Evolutionary conservation across 2,113 vertebrate genomes (phyloP).

Genomic region (Jacana jacana): DNA sequence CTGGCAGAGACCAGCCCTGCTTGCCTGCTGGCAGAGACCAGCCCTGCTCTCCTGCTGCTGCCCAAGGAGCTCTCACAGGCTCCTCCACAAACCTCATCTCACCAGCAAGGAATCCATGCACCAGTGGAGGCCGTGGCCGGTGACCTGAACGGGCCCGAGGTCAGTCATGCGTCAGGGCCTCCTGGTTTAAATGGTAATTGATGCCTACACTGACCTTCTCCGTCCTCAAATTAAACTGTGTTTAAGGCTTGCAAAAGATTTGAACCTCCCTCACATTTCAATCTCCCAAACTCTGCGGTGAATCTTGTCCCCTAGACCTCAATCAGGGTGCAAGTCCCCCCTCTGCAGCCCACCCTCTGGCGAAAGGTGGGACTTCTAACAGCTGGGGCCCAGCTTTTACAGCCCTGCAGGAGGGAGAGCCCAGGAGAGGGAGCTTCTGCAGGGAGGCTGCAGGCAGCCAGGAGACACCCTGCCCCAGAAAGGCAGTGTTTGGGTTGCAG

Average conservation of each 20-base stretch:
- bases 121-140: neutral
- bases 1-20: neutral
- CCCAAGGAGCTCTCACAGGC: neutral
- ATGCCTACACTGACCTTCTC: neutral
- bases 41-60: rapidly evolving
- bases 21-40: neutral
- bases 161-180: neutral
- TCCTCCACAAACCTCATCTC: neutral
- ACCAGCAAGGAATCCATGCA: neutral
- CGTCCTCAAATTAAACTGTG: neutral
- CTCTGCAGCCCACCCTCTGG: rapidly evolving
- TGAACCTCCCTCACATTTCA: neutral
- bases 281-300: neutral
- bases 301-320: neutral
- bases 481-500: neutral
- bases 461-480: neutral
- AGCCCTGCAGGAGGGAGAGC: neutral
- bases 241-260: neutral
- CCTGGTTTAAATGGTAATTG: neutral
- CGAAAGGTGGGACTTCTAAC: neutral
- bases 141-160: neutral
- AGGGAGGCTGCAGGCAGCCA: rapidly evolving
- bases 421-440: neutral
- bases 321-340: rapidly evolving
- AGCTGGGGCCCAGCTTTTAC: neutral